These are phyloP conservation scores for Harmothoe impar DNA, from an alignment of 2,888 invertebrate species.

Conservation along the genomic window DNA sequence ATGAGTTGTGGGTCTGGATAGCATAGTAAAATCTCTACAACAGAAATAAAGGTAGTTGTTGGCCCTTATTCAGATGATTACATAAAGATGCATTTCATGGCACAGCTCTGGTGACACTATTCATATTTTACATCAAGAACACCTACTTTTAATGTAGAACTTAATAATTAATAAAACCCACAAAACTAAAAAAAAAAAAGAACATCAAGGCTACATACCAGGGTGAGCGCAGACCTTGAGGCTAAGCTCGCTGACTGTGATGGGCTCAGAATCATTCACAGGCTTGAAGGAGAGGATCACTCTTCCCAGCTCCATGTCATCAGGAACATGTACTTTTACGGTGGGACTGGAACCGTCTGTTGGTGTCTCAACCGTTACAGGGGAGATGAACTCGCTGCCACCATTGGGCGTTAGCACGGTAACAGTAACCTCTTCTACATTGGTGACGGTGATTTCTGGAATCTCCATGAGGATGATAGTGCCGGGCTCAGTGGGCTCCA, in stretches of 20 bases:
- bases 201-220: not conserved
- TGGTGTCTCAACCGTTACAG: not conserved
- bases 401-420: not conserved
- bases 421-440: not conserved
- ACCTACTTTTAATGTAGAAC: too few species aligned
- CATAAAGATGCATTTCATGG: too few species aligned
- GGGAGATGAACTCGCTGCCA: slow-evolving; percentile 44
- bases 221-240: slow-evolving; percentile 38
- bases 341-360: not conserved
- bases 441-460: slow-evolving; percentile 39
- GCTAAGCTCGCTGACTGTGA: not conserved
- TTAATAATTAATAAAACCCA: too few species aligned
- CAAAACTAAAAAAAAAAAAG: too few species aligned
- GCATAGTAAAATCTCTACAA: too few species aligned
- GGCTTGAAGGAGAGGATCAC: not conserved
- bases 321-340: slow-evolving; percentile 8
- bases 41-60: too few species aligned
- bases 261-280: not conserved
- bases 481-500: not conserved
- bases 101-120: too few species aligned
- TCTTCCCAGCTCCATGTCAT: slow-evolving; percentile 32
- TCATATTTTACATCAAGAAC: too few species aligned
- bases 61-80: too few species aligned
- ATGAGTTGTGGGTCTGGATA: too few species aligned
- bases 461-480: slow-evolving; percentile 42